Percentiles rank a stretch among this genome's conserved stretches.
These are phyloP conservation scores for Ectobius pallidus DNA, from an alignment of 2,888 invertebrate species.

Conservation along the genomic window DNA sequence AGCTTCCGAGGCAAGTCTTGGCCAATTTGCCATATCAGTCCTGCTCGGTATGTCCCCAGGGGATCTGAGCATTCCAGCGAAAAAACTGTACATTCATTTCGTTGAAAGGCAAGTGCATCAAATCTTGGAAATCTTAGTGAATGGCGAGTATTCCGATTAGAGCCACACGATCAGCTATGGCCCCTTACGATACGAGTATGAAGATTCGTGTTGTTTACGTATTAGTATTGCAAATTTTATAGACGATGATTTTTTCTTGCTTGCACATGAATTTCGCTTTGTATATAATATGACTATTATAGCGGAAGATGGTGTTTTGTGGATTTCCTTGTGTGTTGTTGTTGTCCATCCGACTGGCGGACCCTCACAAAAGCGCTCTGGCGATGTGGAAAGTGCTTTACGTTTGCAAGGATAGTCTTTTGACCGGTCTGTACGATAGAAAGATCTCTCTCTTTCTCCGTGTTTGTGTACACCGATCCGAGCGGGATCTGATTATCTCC, in stretches of 20 bases:
- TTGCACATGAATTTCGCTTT: conserved; percentile 1
- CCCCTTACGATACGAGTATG: too few species aligned
- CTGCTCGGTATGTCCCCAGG: too few species aligned
- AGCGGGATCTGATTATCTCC: conserved; percentile 37
- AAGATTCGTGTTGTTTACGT: background rate
- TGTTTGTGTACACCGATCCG: conserved; percentile 10
- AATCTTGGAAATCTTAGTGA: too few species aligned
- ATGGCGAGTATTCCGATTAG: too few species aligned
- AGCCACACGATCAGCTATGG: too few species aligned
- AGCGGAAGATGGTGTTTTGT: conserved; percentile 35
- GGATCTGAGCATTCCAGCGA: too few species aligned
- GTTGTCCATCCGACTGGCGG: background rate
- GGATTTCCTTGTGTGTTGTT: conserved; percentile 21
- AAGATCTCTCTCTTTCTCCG: conserved; percentile 4
- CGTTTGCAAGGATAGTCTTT: conserved; percentile 19
- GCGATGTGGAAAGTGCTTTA: conserved; percentile 6
- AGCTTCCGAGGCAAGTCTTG: too few species aligned
- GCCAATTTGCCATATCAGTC: too few species aligned
- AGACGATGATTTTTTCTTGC: background rate
- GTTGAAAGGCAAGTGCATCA: too few species aligned
- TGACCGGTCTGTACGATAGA: conserved; percentile 32
- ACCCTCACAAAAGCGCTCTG: conserved; percentile 11
- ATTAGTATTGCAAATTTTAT: background rate
- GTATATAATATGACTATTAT: conserved; percentile 32
- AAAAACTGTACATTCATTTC: too few species aligned